Conservation (phyloP, 2,113 vertebrate species). For the Zosterops lateralis region DNA sequence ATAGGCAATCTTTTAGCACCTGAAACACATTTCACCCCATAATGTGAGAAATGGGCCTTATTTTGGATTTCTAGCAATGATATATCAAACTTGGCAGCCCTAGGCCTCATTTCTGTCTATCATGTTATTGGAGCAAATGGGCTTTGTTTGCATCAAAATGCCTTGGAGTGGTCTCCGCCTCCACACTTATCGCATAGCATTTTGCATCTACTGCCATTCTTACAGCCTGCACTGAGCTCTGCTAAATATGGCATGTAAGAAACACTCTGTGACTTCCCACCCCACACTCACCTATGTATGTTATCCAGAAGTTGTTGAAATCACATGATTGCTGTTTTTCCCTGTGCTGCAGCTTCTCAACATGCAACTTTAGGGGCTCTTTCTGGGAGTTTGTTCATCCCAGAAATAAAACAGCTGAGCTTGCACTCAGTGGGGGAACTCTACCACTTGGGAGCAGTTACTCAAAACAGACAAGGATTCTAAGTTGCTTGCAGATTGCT, state of each 20-base stretch:
- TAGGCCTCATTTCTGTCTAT: neutral
- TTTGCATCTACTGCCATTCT: neutral
- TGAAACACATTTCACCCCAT: neutral
- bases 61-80: neutral
- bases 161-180: neutral
- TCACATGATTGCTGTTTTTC: neutral
- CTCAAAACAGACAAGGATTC: neutral
- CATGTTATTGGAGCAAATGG: neutral
- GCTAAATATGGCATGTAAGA: neutral
- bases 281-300: accelerated
- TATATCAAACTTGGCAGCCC: neutral
- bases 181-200: neutral
- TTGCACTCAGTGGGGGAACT: neutral
- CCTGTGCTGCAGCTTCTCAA: neutral
- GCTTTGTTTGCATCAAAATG: accelerated
- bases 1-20: neutral
- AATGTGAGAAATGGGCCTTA: neutral
- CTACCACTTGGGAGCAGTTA: neutral
- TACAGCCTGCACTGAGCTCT: neutral
- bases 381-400: neutral
- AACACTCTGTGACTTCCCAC: neutral
- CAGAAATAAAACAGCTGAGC: neutral
- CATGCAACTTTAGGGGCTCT: neutral
- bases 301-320: neutral
- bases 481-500: neutral